Evolutionary conservation across 2,888 invertebrate genomes (phyloP), one percentile per base, ranked within the genome.

Genomic region (Epirrita christyi): DNA sequence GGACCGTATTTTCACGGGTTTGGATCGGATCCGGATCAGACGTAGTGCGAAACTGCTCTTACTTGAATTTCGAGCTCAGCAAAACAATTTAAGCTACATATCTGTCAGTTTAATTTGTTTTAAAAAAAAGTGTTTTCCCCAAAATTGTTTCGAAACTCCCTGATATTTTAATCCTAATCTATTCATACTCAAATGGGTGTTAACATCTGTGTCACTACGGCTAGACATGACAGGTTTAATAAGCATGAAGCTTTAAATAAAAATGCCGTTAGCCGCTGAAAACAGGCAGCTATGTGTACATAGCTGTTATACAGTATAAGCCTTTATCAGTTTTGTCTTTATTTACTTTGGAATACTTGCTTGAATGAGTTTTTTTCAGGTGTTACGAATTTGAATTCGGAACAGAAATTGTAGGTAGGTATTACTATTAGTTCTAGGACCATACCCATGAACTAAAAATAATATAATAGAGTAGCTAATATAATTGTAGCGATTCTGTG

Each of bases 201-300:
- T 63, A 66, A 64, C 62, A 62, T 61, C 57, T 64, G 55, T 66
- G 66, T 66, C 66, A 51, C 62, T 59, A 61, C 58, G 59, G 59
- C 57, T 56, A 49, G 59, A 64, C 60, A 66, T 70, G 80, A 77
- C 78, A 77, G 59, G 67, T 70, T 59, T 77, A 82, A 82, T 81
- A 72, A 73, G 70, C 80, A 73, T 82, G 80, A 78, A 77, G 66
- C 56, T 62, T 50, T 54, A 66, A 66, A 66, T 66, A 64, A 55
- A 41, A 53, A 53, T 47, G 13, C 63, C 61, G 63, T 59, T 66
- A 61, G 44, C 32, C 48, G 43, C 58, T 59, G 62, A 51, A 60
- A 55, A 62, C 55, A 54, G 47, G 9, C 37, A 15, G 0, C 27
- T 41, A 29, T 59, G 41, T 59, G 44, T 53, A 58, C 53, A 48